Percentiles rank a stretch among this genome's conserved stretches.
Evolutionary conservation across 2,888 invertebrate species (phyloP).

Genomic region (Melolontha melolontha): DNA sequence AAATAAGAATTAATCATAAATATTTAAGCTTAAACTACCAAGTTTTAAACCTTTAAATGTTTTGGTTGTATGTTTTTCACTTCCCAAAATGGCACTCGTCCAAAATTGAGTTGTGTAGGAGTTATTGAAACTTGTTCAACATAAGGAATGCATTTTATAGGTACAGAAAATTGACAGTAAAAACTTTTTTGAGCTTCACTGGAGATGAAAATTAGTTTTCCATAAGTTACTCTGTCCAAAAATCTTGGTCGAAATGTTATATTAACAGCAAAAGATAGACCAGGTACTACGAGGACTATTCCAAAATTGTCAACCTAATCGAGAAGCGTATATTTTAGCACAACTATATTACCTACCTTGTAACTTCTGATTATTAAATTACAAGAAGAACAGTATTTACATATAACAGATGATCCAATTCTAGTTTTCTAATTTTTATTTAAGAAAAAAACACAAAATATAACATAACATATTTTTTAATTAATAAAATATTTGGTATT

Average conservation of each 20-base stretch:
- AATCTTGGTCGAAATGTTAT: constrained; percentile 46
- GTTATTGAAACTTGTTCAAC: constrained; percentile 11
- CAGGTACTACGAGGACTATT: constrained; percentile 45
- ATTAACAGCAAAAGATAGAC: constrained; percentile 43
- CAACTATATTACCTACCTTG: no score
- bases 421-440: no score
- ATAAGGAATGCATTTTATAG: constrained; percentile 45
- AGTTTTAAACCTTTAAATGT: not conserved
- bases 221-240: constrained; percentile 31
- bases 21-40: no score
- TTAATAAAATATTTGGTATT: no score
- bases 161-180: constrained; percentile 42
- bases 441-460: no score
- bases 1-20: not conserved
- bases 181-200: constrained; percentile 26
- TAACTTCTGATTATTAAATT: no score
- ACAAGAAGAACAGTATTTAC: no score
- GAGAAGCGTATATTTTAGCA: not conserved
- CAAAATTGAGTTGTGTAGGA: constrained; percentile 42
- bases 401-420: no score
- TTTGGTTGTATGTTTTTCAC: constrained; percentile 25
- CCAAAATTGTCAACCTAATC: constrained; percentile 46
- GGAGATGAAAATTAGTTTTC: constrained; percentile 46
- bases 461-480: no score
- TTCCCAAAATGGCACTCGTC: constrained; percentile 25